Base-by-base conservation (phyloP, 2,888 invertebrate species). In the Spicauda simplicius region DNA sequence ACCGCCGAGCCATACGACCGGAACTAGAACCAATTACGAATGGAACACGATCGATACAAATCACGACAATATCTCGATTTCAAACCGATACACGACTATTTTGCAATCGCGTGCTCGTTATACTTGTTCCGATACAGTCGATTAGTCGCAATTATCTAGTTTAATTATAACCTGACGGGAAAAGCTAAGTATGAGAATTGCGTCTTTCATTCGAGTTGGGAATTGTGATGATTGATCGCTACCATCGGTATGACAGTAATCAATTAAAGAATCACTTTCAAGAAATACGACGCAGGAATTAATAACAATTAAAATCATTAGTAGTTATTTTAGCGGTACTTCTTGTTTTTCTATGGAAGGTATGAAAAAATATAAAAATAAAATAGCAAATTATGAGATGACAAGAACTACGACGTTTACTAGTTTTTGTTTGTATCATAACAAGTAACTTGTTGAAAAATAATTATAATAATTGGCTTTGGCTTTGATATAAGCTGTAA, bases 121-220 rank as follows among this genome's bases (percentile, higher is more conserved):
- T 58, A 59, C 52, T 74, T 79, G 80, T 87, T 86, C 84, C 85
- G 86, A 84, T 81, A 81, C 83, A 75, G 82, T 41, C 83, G 84
- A 90, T 90, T 90, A 85, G 79, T 72, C 80, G 73, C 86, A 86
- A 88, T 90, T 86, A 87, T 78, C 73, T 73, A 75, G 63, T 76
- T 67, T 86, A 86, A 87, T 88, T 84, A 80, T 79, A 76, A 80
- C 62, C 69, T 63, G 80, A 75, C 79, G 83, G 83, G 83, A 88
- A 87, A 88, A 85, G 81, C 81, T 68, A 79, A 74, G 70, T 65
- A 75, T 74, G 41, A 60, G 60, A 55, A 55, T 54, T 41, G 65
- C 45, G 45, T 48, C 33, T 61, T 16, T 20, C 45, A 45, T 48
- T 60, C 19, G 25, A 25, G n/a, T 5, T 41, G 7, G 41, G 41